Evolutionary conservation across 2,113 vertebrate genomes (phyloP).

Genomic region (Ammodytes marinus): DNA sequence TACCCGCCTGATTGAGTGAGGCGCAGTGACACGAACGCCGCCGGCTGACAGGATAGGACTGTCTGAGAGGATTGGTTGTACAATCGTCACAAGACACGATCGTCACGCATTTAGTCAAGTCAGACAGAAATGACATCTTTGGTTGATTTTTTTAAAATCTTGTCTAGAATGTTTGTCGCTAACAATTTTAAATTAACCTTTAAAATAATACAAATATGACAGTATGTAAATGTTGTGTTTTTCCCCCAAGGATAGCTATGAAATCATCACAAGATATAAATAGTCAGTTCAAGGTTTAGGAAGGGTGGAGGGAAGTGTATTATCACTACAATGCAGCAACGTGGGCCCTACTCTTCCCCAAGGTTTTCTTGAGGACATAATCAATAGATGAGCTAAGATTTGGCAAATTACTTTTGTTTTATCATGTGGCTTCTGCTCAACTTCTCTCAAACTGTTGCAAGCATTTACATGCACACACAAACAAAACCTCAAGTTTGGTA

Average conservation of each 20-base stretch:
- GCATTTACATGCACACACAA: slow-evolving; percentile 9
- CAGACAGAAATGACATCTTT: slow-evolving; percentile 42
- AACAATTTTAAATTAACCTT: slow-evolving; percentile 44
- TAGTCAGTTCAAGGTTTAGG: slow-evolving; percentile 6
- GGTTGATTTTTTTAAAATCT: slow-evolving; percentile 26
- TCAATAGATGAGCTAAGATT: not conserved
- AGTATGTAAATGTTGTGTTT: slow-evolving; percentile 7
- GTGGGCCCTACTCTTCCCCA: slow-evolving; percentile 7
- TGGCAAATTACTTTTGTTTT: not conserved
- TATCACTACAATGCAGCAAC: slow-evolving; percentile 7
- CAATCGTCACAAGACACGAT: slow-evolving; percentile 66
- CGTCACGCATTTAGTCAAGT: slow-evolving; percentile 30
- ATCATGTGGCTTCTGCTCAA: not conserved
- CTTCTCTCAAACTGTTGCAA: slow-evolving; percentile 13
- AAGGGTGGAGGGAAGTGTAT: slow-evolving; percentile 30
- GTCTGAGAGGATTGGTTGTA: slow-evolving; percentile 78
- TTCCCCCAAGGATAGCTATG: slow-evolving; percentile 11
- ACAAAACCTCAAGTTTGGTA: slow-evolving; percentile 23
- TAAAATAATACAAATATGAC: slow-evolving; percentile 50
- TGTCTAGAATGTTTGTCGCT: slow-evolving; percentile 54
- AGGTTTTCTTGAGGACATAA: not conserved
- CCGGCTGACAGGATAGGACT: slow-evolving; percentile 34
- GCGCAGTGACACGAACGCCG: slow-evolving; percentile 16
- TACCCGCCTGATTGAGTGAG: slow-evolving; percentile 84
- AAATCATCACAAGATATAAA: slow-evolving; percentile 15